Percentiles rank a stretch among this genome's conserved stretches.
Conservation (phyloP, 1,140 invertebrate species). For the Belonocnema kinseyi region DNA sequence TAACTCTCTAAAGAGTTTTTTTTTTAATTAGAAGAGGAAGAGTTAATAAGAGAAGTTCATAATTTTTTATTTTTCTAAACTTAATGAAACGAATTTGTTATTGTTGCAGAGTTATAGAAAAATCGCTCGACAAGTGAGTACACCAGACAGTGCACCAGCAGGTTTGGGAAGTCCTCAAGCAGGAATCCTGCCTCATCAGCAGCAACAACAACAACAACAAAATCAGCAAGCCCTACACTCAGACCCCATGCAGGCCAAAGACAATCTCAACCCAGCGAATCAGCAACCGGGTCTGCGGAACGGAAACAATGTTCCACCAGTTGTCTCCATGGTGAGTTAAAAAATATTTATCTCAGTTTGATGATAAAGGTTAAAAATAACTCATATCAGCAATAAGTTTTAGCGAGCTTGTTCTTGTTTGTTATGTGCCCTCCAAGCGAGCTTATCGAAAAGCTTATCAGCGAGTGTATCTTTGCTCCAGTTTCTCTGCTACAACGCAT, state of each 20-base stretch:
- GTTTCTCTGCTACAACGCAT: conserved; percentile 43
- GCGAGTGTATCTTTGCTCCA: conserved; percentile 55
- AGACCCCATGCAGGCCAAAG: conserved; percentile 74
- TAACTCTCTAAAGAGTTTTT: conserved; percentile 13
- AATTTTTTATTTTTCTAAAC: background rate
- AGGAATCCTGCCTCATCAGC: conserved; percentile 67
- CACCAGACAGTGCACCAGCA: conserved; percentile 70
- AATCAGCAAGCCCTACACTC: conserved; percentile 64
- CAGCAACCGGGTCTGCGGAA: conserved; percentile 72
- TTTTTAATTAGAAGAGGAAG: no score
- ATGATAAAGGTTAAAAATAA: conserved; percentile 13
- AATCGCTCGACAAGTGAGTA: conserved; percentile 73
- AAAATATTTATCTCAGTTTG: background rate
- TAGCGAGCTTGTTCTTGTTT: background rate
- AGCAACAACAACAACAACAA: conserved; percentile 66
- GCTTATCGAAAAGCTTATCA: conserved; percentile 48
- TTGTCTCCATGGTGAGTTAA: conserved; percentile 72
- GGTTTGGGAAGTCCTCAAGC: conserved; percentile 74
- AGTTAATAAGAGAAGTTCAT: no score
- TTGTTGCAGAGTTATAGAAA: conserved; percentile 73
- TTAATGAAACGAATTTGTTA: conserved; percentile 31
- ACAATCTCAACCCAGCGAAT: conserved; percentile 70
- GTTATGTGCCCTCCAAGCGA: background rate
- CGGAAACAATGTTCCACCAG: conserved; percentile 71
- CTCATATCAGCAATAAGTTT: background rate